Conservation (phyloP, 2,888 invertebrate genomes). For the Dicyrtoma fusca region DNA sequence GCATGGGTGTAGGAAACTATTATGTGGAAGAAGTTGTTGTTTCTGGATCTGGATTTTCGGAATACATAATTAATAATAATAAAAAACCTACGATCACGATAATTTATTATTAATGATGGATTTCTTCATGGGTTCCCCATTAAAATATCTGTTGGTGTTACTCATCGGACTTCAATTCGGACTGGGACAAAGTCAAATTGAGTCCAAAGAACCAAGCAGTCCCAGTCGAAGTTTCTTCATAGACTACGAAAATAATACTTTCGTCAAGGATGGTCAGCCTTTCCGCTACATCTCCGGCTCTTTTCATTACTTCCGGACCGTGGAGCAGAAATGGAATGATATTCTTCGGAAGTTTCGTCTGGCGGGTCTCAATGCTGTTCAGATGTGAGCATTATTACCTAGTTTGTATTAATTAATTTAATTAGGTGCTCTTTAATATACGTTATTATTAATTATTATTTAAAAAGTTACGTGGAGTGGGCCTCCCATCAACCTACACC, state of each 20-base stretch:
- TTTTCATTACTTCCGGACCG: constrained; percentile 84
- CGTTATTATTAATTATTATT: not conserved
- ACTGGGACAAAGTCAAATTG: too few species aligned
- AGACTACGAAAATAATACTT: constrained; percentile 67
- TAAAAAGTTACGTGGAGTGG: constrained; percentile 81
- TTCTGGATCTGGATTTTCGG: too few species aligned
- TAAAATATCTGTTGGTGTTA: too few species aligned
- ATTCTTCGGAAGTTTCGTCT: constrained; percentile 75
- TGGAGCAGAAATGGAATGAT: constrained; percentile 77
- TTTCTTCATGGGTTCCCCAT: too few species aligned
- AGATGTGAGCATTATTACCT: constrained; percentile 67
- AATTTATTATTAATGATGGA: too few species aligned
- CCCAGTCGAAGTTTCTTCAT: constrained; percentile 57
- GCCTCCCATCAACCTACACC: constrained; percentile 78
- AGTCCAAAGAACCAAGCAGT: too few species aligned
- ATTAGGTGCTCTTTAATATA: too few species aligned
- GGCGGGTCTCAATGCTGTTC: constrained; percentile 83
- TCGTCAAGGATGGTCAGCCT: constrained; percentile 73
- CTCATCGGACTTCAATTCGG: too few species aligned
- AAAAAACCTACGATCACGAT: too few species aligned
- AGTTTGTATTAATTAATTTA: constrained; percentile 1
- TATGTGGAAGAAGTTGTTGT: too few species aligned
- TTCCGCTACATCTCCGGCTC: constrained; percentile 74
- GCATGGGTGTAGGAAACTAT: too few species aligned
- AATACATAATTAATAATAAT: too few species aligned